Percentiles rank a stretch among this genome's conserved stretches.
Evolutionary conservation across 2,888 invertebrate species (phyloP).

Genomic region (Glaucopsyche alexis): DNA sequence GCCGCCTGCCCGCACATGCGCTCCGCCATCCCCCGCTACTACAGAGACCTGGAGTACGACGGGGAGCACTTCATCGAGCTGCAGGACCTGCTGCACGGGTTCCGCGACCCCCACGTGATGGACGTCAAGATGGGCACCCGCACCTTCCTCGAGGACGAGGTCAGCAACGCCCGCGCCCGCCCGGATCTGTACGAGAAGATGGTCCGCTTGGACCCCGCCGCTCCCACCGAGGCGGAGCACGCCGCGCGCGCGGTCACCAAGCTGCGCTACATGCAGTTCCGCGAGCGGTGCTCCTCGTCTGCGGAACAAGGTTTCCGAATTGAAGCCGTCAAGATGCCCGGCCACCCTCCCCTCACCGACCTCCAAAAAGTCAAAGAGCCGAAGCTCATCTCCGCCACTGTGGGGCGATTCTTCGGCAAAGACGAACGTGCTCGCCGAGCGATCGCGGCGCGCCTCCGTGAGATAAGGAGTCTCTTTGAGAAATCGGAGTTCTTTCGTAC

Average conservation of each 20-base stretch:
- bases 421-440: slow-evolving; percentile 83
- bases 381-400: slow-evolving; percentile 85
- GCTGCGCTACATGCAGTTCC: slow-evolving; percentile 97
- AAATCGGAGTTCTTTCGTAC: slow-evolving; percentile 90
- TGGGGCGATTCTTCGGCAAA: slow-evolving; percentile 86
- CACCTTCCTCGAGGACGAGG: slow-evolving; percentile 97
- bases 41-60: slow-evolving; percentile 88
- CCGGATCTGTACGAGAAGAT: slow-evolving; percentile 97
- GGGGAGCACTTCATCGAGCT: slow-evolving; percentile 95
- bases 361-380: slow-evolving; percentile 91
- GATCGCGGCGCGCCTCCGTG: slow-evolving; percentile 86
- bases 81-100: slow-evolving; percentile 94
- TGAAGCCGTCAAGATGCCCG: slow-evolving; percentile 94
- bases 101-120: slow-evolving; percentile 95
- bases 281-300: slow-evolving; percentile 95
- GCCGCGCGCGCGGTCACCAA: slow-evolving; percentile 92
- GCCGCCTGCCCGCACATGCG: slow-evolving; percentile 86
- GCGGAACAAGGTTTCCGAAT: slow-evolving; percentile 96
- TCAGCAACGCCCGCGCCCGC: slow-evolving; percentile 90
- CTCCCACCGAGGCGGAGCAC: slow-evolving; percentile 92
- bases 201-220: slow-evolving; percentile 92
- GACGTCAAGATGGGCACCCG: slow-evolving; percentile 98
- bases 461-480: slow-evolving; percentile 89
- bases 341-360: slow-evolving; percentile 90
- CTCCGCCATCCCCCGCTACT: slow-evolving; percentile 90